phyloP scores from a whole-genome alignment of 2,797 vertebrate genomes.

The Sebastes iracundus region DNA sequence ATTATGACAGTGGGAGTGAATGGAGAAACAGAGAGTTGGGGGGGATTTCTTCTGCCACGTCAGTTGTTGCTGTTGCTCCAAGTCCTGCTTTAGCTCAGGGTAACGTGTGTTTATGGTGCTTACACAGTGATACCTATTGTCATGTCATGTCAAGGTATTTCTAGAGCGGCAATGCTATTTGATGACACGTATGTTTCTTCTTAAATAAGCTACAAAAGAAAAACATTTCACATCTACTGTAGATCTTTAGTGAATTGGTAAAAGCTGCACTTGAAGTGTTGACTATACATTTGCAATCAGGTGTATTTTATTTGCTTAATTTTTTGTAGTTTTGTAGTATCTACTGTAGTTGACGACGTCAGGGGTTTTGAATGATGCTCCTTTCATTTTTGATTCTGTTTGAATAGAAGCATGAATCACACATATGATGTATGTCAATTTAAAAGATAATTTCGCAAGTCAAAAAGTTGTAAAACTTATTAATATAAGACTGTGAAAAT shows the following conservation, averaged over 20 bases:
- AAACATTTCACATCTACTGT: background rate
- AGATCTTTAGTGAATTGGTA: background rate
- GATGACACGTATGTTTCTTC: background rate
- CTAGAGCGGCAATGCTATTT: background rate
- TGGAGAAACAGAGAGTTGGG: conserved; percentile 23
- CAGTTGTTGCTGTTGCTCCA: conserved; percentile 19
- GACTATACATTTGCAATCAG: background rate
- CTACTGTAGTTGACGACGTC: background rate
- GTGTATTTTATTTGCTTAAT: background rate
- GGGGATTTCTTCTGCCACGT: conserved; percentile 24
- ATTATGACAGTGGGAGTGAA: conserved; percentile 56
- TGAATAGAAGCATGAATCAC: no score
- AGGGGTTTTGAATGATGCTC: background rate
- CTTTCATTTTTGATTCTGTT: background rate
- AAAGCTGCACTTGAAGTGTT: background rate
- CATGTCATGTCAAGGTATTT: background rate
- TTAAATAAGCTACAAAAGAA: background rate
- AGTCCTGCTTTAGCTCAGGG: background rate
- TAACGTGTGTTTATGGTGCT: background rate
- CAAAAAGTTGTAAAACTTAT: no score
- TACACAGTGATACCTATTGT: background rate
- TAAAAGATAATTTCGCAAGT: no score
- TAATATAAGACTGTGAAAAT: no score
- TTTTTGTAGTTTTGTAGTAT: background rate
- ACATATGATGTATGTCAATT: no score